Percentiles rank a stretch among this genome's conserved stretches.
These are phyloP conservation scores for Vombatus ursinus DNA, from an alignment of 2,113 vertebrate genomes.

Conservation along the genomic window DNA sequence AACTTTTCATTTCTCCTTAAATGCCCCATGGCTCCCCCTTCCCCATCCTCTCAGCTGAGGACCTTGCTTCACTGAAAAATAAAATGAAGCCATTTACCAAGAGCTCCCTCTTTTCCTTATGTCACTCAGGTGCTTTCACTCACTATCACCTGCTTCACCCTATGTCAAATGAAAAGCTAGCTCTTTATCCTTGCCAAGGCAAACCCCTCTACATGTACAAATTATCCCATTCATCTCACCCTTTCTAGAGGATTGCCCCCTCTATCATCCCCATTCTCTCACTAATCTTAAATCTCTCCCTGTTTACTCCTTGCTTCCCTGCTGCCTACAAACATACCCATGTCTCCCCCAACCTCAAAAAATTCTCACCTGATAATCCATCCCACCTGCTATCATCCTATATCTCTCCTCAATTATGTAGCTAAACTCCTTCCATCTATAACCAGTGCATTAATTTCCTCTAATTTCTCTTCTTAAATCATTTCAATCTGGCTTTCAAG, in stretches of 20 bases:
- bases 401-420: background rate
- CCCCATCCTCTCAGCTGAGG: background rate
- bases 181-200: no score
- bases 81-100: background rate
- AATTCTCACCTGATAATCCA: background rate
- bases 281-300: no score
- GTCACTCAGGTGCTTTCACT: background rate
- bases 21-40: background rate
- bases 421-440: background rate
- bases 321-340: no score
- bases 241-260: background rate
- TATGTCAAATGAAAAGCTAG: background rate
- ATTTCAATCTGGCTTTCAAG: background rate
- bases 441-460: background rate
- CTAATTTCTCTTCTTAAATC: background rate
- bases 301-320: background rate
- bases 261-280: background rate
- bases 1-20: background rate
- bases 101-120: background rate
- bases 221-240: background rate
- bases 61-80: background rate
- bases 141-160: background rate
- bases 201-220: background rate
- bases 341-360: background rate
- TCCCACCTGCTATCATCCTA: background rate